phyloP scores from a whole-genome alignment of 2,113 vertebrate species.

The Ailurus styani region DNA sequence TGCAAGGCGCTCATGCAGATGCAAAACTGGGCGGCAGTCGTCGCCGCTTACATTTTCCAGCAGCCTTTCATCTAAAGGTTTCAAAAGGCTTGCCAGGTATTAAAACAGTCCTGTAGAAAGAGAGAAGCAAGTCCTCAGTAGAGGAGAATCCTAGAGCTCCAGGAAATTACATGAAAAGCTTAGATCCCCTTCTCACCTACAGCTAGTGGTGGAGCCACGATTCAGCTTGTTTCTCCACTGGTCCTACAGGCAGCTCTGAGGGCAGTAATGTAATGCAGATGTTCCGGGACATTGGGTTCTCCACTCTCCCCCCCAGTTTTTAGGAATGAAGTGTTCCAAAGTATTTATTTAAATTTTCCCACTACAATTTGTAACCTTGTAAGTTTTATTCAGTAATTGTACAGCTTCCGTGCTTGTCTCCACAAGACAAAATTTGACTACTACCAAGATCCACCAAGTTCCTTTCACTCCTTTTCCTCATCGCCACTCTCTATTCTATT shows the following conservation, averaged over 20 bases:
- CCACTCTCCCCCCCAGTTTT: background rate
- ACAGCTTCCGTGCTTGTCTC: background rate
- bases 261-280: background rate
- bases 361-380: background rate
- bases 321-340: background rate
- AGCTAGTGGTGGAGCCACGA: background rate
- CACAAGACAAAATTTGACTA: background rate
- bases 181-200: background rate
- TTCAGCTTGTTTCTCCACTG: background rate
- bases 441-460: background rate
- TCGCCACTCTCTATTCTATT: background rate
- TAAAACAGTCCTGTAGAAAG: background rate
- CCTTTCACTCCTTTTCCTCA: background rate
- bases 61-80: background rate
- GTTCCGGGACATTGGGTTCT: background rate
- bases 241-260: background rate
- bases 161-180: background rate
- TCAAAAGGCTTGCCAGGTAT: background rate
- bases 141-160: background rate
- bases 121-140: background rate
- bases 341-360: background rate
- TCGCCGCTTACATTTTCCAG: background rate
- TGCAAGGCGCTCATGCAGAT: background rate
- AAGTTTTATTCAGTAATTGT: slow-evolving; percentile 4
- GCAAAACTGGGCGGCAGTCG: background rate